Conservation (phyloP, 2,888 invertebrate genomes). For the Himalopsyche japonica region DNA sequence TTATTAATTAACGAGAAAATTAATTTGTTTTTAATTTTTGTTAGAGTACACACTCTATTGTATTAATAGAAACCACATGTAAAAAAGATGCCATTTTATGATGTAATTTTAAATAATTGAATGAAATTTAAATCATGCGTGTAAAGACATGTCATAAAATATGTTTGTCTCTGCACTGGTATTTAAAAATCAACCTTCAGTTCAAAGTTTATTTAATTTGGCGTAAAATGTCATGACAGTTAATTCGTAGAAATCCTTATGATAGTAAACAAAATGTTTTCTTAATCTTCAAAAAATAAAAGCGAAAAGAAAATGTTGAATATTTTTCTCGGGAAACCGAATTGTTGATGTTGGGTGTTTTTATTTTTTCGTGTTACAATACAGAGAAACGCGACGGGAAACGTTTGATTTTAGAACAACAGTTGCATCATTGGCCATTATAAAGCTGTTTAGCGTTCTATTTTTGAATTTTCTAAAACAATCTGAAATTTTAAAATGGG, state of each 20-base stretch:
- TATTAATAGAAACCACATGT: no score
- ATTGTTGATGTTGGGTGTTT: constrained; percentile 17
- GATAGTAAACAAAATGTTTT: background rate
- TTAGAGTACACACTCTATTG: no score
- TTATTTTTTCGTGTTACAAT: constrained; percentile 26
- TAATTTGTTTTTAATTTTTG: no score
- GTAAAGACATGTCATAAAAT: no score
- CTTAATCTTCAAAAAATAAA: background rate
- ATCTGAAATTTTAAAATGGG: background rate
- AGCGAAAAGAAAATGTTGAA: background rate
- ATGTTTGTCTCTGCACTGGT: no score
- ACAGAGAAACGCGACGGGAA: constrained; percentile 17
- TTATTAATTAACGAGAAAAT: no score
- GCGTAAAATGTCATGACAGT: background rate
- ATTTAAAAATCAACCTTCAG: background rate
- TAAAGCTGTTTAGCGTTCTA: constrained; percentile 8
- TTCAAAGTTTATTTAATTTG: background rate
- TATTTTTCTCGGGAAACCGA: background rate
- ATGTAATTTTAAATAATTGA: no score
- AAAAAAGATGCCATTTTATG: no score
- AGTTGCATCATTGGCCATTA: constrained; percentile 28
- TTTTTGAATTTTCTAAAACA: constrained; percentile 12
- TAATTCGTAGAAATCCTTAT: background rate
- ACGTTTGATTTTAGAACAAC: constrained; percentile 26
- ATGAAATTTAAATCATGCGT: no score